Base-by-base conservation (phyloP, 2,113 vertebrate species). In the Colossoma macropomum region DNA sequence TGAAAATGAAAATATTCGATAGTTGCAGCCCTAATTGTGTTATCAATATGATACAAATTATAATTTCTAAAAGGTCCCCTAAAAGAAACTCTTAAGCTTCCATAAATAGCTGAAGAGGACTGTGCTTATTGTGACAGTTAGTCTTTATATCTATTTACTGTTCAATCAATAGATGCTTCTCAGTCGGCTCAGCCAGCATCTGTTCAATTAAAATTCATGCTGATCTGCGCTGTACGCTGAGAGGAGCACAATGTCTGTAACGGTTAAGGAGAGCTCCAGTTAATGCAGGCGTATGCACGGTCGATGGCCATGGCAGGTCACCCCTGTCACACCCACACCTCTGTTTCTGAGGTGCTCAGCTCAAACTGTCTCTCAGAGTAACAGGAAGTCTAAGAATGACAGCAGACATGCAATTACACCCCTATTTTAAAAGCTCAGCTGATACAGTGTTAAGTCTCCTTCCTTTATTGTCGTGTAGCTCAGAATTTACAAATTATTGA, bases 131-230 rank as follows among this genome's bases (percentile, higher is more conserved):
- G 56, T 81, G 27, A 73, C 70, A 63, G 45, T 8, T 54, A 54
- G 23, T 83, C 63, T 60, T 70, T 77, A 59, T 60, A 66, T 77
- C 63, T 30, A 32, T 68, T 48, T 28, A 12, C 34, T 45, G 38
- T 30, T 77, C 25, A 45, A 66, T 83, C 74, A 74, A 76, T 70
- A 52, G 50, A 74, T 71, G 34, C 34, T 77, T 69, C 59, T 56
- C 8, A 30, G 69, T 23, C 68, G 69, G 75, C 69, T 56, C 48
- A 70, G 80, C 80, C 83, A 81, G 79, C 52, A 32, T 60, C 19
- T 4, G 10, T 80, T 60, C 71, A 50, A 81, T 86, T 85, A 76
- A 84, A 84, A 87, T 83, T 81, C 77, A 63, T 81, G 86, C 79
- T 79, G 85, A 89, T 74, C 80, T 74, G 73, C 77, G n/a, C 28